These are phyloP conservation scores for Apodemia hepburni DNA, from an alignment of 2,888 invertebrate species.

Conservation along the genomic window DNA sequence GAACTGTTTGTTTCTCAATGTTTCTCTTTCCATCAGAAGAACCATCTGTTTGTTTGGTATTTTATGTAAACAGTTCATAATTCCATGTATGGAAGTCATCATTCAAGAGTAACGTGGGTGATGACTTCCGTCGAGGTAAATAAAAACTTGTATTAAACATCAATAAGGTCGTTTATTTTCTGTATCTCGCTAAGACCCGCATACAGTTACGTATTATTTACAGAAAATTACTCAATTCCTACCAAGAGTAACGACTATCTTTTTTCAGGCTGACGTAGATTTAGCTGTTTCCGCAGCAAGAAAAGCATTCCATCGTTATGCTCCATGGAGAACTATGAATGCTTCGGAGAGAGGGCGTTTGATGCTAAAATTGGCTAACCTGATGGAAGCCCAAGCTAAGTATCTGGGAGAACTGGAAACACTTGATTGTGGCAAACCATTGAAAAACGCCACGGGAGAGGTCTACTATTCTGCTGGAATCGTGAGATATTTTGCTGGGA, in stretches of 20 bases:
- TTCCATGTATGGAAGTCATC: too few relatives aligned
- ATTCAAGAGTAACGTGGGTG: too few relatives aligned
- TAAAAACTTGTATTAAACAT: too few relatives aligned
- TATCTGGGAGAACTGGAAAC: constrained; percentile 94
- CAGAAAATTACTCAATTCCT: neutral
- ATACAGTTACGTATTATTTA: too few relatives aligned
- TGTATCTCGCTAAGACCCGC: too few relatives aligned
- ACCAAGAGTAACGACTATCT: neutral
- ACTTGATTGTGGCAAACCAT: constrained; percentile 96
- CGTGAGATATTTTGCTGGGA: constrained; percentile 93
- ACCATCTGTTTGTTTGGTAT: too few relatives aligned
- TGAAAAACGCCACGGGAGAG: constrained; percentile 84
- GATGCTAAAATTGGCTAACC: constrained; percentile 86
- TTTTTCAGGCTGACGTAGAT: constrained; percentile 86
- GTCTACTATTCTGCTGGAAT: constrained; percentile 81
- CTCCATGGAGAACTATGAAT: constrained; percentile 90
- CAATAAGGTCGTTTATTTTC: too few relatives aligned
- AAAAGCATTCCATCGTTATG: constrained; percentile 85
- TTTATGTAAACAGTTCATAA: too few relatives aligned
- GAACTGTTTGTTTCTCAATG: too few relatives aligned
- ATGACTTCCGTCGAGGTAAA: too few relatives aligned
- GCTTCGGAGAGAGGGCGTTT: constrained; percentile 89
- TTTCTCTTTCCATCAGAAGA: too few relatives aligned
- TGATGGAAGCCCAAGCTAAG: constrained; percentile 87
- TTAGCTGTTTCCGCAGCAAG: constrained; percentile 90